phyloP scores from a whole-genome alignment of 2,888 invertebrate species.

The Fragum whitleyi region DNA sequence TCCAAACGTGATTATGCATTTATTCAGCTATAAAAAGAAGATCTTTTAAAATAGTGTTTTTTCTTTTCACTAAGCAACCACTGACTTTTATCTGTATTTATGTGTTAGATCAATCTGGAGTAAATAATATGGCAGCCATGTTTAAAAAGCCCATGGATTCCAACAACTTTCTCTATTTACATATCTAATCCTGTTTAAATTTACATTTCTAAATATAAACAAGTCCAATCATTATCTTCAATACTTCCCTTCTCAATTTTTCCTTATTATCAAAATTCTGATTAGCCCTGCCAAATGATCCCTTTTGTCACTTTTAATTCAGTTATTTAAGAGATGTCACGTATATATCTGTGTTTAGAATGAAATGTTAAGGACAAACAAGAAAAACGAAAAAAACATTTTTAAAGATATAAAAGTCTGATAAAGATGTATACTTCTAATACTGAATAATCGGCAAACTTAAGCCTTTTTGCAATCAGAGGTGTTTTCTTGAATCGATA shows the following conservation, averaged over 20 bases:
- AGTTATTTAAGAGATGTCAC: no score
- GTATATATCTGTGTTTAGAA: no score
- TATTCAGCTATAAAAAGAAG: no score
- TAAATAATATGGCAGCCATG: background rate
- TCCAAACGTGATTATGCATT: no score
- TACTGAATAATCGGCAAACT: no score
- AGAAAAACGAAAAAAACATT: no score
- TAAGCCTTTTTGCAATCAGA: no score
- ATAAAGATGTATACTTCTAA: no score
- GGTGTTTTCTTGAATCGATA: no score
- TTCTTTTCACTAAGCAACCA: background rate
- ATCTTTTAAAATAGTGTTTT: no score
- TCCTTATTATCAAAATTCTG: background rate
- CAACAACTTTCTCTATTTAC: slow-evolving; percentile 14
- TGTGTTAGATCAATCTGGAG: background rate
- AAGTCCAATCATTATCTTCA: slow-evolving; percentile 9
- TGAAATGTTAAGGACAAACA: no score
- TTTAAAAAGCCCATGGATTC: background rate
- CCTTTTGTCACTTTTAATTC: background rate
- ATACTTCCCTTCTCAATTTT: background rate
- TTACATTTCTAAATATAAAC: slow-evolving; percentile 16
- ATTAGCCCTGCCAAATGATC: background rate
- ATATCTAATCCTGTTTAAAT: slow-evolving; percentile 19
- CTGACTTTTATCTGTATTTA: background rate
- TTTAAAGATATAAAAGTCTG: no score